These are phyloP conservation scores for Acanthurus lineatus DNA, from an alignment of 2,797 vertebrate genomes.

Conservation along the genomic window DNA sequence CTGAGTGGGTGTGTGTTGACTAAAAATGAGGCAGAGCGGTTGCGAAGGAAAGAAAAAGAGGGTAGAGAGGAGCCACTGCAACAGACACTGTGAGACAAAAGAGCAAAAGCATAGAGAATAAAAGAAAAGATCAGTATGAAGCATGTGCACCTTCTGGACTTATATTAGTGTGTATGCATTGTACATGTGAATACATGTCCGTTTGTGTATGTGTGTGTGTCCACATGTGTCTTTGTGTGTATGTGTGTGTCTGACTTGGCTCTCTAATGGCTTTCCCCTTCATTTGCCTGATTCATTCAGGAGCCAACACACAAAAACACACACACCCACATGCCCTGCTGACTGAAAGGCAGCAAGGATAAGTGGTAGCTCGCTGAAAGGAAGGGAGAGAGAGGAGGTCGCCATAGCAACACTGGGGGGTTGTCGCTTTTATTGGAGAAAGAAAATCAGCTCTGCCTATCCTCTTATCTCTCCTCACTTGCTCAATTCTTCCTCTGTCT, in stretches of 20 bases:
- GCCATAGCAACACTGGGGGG: slow-evolving; percentile 82
- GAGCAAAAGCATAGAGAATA: not conserved
- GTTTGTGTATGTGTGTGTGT: not conserved
- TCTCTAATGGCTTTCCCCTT: slow-evolving; percentile 78
- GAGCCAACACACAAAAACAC: slow-evolving; percentile 71
- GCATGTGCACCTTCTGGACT: not conserved
- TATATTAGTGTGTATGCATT: slow-evolving; percentile 11
- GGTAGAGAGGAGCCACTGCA: slow-evolving; percentile 21
- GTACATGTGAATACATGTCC: too few relatives aligned
- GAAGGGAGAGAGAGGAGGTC: slow-evolving; percentile 73
- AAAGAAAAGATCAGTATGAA: slow-evolving; percentile 20
- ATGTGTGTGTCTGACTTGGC: slow-evolving; percentile 45
- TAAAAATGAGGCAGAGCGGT: slow-evolving; percentile 41
- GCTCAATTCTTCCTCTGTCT: slow-evolving; percentile 40
- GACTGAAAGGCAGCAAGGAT: slow-evolving; percentile 82
- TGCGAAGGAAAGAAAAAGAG: slow-evolving; percentile 19
- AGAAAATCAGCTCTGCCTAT: slow-evolving; percentile 70
- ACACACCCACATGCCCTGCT: slow-evolving; percentile 75
- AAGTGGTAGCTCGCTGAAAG: slow-evolving; percentile 80
- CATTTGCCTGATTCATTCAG: slow-evolving; percentile 83
- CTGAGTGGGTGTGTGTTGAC: slow-evolving; percentile 36
- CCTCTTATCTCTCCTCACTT: slow-evolving; percentile 48
- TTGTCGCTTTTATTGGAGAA: slow-evolving; percentile 79
- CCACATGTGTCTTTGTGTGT: slow-evolving; percentile 14
- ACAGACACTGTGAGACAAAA: slow-evolving; percentile 10